Evolutionary conservation across 1,140 invertebrate species (phyloP), one percentile per base, ranked within the genome.

Genomic region (Periplaneta americana): DNA sequence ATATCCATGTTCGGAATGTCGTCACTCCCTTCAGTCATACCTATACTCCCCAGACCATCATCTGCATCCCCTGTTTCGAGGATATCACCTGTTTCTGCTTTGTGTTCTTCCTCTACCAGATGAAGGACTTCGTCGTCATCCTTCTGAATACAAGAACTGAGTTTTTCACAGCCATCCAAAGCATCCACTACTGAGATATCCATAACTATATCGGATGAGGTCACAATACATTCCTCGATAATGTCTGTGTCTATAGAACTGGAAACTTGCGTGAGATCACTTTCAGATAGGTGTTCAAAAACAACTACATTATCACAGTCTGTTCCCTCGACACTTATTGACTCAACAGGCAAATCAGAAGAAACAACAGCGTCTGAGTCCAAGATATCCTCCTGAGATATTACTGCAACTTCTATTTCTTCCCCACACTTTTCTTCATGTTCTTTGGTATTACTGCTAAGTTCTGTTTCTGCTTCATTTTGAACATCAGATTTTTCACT

Each of bases 281-380:
- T 86, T 75, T 90, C 89, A 5, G 89, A 89, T 81, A 91, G 91
- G 31, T 91, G 90, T 82, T 92, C 90, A n/a, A 92, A 91, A 0
- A 92, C 80, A 8, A 80, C 77, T 6, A 78, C 77, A 48, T 48
- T 78, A 32, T 37, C 35, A 78, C 77, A 80, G n/a, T 80, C 80
- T 35, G 80, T 36, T 28, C 28, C 34, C 37, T 80, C 79, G 22
- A 77, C 15, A 9, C 17, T 31, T 66, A 32, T 8, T 31, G 79
- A 80, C 31, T 13, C 48, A 13, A 74, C 28, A 18, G 79, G 79
- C 32, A 74, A n/a, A 9, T 80, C 76, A 35, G 35, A 34, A 36
- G 76, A 77, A 28, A 77, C 75, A 34, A 34, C 32, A 34, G 32
- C 33, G 22, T 34, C 75, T 34, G 32, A 36, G 28, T 37, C 76